These are phyloP conservation scores for Molorchus minor DNA, from an alignment of 2,888 invertebrate genomes.

Conservation along the genomic window DNA sequence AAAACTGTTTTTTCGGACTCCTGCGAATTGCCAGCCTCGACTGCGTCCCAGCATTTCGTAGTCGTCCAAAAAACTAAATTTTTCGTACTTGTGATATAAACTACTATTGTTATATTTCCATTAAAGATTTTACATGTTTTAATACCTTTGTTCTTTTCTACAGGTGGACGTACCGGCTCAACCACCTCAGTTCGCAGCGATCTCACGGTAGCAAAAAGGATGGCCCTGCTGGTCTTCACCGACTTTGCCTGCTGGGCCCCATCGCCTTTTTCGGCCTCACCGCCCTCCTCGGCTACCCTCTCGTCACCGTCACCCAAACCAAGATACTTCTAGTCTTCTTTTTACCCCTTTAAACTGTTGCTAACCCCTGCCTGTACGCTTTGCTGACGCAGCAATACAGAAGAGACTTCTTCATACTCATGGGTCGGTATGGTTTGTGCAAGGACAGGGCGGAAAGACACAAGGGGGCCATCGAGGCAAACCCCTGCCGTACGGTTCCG, in stretches of 20 bases:
- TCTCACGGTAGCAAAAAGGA: slow-evolving; percentile 69
- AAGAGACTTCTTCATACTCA: slow-evolving; percentile 67
- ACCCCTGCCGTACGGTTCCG: slow-evolving; percentile 58
- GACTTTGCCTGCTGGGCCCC: slow-evolving; percentile 71
- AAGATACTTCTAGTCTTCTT: slow-evolving; percentile 72
- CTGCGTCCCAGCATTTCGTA: too few relatives aligned
- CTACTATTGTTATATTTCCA: too few relatives aligned
- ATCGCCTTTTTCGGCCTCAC: slow-evolving; percentile 74
- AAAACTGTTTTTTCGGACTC: too few relatives aligned
- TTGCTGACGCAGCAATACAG: slow-evolving; percentile 73
- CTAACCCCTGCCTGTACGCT: slow-evolving; percentile 76
- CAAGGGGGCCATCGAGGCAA: slow-evolving; percentile 63
- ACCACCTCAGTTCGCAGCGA: slow-evolving; percentile 62
- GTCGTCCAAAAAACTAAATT: too few relatives aligned
- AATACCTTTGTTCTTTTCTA: slow-evolving; percentile 21
- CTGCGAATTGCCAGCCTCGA: too few relatives aligned
- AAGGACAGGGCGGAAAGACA: slow-evolving; percentile 62
- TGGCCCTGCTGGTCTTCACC: slow-evolving; percentile 74
- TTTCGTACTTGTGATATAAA: too few relatives aligned
- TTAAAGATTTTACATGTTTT: too few relatives aligned
- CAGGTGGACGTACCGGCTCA: slow-evolving; percentile 66
- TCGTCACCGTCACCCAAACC: slow-evolving; percentile 67
- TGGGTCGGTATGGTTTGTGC: slow-evolving; percentile 64
- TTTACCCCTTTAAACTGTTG: slow-evolving; percentile 75
- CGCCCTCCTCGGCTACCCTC: slow-evolving; percentile 70